phyloP scores from a whole-genome alignment of 2,113 vertebrate species.

The Rhagologus leucostigma region DNA sequence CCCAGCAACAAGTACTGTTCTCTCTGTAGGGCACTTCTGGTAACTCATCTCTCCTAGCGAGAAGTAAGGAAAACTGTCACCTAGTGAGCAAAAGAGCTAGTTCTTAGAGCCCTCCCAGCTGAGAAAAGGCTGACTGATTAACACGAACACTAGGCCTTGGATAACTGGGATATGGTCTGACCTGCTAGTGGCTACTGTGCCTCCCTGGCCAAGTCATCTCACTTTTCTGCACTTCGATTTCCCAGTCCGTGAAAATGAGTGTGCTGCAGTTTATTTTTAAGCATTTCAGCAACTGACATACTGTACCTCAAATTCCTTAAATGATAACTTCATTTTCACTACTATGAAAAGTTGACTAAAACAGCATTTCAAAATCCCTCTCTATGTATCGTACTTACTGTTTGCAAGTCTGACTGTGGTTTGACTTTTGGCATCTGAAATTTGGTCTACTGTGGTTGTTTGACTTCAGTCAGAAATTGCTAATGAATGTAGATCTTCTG shows the following conservation, averaged over 20 bases:
- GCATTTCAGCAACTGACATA: slow-evolving; percentile 30
- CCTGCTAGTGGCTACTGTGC: background rate
- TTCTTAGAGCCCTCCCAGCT: background rate
- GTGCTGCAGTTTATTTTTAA: slow-evolving; percentile 2
- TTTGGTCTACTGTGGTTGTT: background rate
- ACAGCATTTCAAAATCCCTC: slow-evolving; percentile 26
- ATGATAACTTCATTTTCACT: slow-evolving; percentile 26
- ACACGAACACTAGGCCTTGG: background rate
- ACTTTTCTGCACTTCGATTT: background rate
- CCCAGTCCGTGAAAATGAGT: background rate
- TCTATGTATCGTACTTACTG: background rate
- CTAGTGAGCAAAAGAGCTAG: background rate
- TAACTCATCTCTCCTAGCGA: slow-evolving; percentile 35
- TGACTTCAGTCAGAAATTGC: background rate
- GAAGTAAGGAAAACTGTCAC: slow-evolving; percentile 36
- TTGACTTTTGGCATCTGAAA: slow-evolving; percentile 6
- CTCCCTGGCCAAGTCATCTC: background rate
- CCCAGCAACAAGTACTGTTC: slow-evolving; percentile 30
- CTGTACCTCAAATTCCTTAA: slow-evolving; percentile 21
- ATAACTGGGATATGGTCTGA: background rate
- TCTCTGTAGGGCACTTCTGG: slow-evolving; percentile 40
- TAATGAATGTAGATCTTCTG: background rate
- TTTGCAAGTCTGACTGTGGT: background rate
- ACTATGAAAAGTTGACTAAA: slow-evolving; percentile 21
- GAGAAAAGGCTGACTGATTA: background rate